A percentile compares a stretch with the other conserved stretches of the same genome.
Conservation (phyloP, 1,140 invertebrate genomes). For the Macrotrachela quadricornifera region DNA sequence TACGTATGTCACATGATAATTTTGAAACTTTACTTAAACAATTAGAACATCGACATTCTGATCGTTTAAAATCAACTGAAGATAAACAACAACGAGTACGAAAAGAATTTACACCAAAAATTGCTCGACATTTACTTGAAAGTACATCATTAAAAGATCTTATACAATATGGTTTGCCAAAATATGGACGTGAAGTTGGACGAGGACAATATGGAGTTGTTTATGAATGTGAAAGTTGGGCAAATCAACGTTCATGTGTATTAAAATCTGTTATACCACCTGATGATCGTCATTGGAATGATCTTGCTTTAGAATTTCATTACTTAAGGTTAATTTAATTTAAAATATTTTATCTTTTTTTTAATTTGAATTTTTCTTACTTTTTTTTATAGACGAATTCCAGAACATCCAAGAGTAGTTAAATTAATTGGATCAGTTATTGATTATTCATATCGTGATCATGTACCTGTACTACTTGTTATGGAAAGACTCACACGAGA, state of each 20-base stretch:
- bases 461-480: slow-evolving; percentile 51
- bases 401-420: slow-evolving; percentile 58
- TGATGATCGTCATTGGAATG: slow-evolving; percentile 72
- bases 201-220: slow-evolving; percentile 79
- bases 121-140: slow-evolving; percentile 60
- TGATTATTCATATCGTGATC: slow-evolving; percentile 37
- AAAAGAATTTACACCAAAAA: slow-evolving; percentile 53
- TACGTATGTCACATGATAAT: slow-evolving; percentile 44
- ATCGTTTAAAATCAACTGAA: slow-evolving; percentile 54
- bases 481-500: slow-evolving; percentile 48
- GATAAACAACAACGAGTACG: slow-evolving; percentile 44
- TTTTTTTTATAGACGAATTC: slow-evolving; percentile 49
- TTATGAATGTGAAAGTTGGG: slow-evolving; percentile 59
- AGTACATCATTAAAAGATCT: slow-evolving; percentile 59
- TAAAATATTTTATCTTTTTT: no score
- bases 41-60: slow-evolving; percentile 45
- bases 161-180: slow-evolving; percentile 52
- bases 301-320: slow-evolving; percentile 73
- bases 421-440: slow-evolving; percentile 58
- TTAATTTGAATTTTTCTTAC: background rate
- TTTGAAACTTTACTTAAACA: slow-evolving; percentile 45
- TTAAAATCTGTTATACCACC: slow-evolving; percentile 74
- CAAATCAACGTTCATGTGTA: slow-evolving; percentile 44
- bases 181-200: slow-evolving; percentile 56
- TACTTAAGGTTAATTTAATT: background rate